phyloP scores from a whole-genome alignment of 2,113 vertebrate genomes.

The Cyprinodon tularosa region DNA sequence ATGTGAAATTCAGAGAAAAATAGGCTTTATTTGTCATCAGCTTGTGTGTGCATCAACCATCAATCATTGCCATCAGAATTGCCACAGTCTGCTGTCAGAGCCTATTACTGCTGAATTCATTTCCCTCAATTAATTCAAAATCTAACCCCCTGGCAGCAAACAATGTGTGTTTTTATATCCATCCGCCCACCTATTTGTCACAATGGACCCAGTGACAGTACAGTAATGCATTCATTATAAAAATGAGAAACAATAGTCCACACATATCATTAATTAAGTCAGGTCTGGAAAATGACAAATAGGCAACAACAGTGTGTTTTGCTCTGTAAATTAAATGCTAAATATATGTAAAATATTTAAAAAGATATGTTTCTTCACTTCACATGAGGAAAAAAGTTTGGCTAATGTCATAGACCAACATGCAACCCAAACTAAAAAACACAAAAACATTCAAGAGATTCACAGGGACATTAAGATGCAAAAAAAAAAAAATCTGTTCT shows the following conservation, averaged over 20 bases:
- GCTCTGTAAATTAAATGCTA: background rate
- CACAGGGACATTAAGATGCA: background rate
- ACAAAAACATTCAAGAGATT: background rate
- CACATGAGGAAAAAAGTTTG: constrained; percentile 61
- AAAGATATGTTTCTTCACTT: constrained; percentile 60
- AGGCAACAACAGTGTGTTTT: constrained; percentile 33
- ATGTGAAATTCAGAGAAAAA: constrained; percentile 67
- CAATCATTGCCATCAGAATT: constrained; percentile 80
- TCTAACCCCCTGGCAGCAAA: constrained; percentile 78
- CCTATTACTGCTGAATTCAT: constrained; percentile 83
- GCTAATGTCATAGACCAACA: background rate
- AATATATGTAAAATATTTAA: constrained; percentile 71
- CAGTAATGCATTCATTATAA: constrained; percentile 84
- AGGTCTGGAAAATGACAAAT: constrained; percentile 59
- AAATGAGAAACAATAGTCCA: constrained; percentile 78
- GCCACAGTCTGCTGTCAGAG: constrained; percentile 80
- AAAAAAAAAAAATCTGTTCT: background rate
- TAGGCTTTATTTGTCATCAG: constrained; percentile 75
- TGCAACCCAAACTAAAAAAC: background rate
- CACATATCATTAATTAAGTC: constrained; percentile 81
- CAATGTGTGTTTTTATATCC: constrained; percentile 78
- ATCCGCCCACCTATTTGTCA: constrained; percentile 83
- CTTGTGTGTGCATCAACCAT: constrained; percentile 77
- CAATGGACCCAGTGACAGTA: constrained; percentile 81
- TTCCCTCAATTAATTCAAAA: constrained; percentile 85